Evolutionary conservation across 1,140 invertebrate genomes (phyloP), one percentile per base, ranked within the genome.

Genomic region (Orchestia grillus): DNA sequence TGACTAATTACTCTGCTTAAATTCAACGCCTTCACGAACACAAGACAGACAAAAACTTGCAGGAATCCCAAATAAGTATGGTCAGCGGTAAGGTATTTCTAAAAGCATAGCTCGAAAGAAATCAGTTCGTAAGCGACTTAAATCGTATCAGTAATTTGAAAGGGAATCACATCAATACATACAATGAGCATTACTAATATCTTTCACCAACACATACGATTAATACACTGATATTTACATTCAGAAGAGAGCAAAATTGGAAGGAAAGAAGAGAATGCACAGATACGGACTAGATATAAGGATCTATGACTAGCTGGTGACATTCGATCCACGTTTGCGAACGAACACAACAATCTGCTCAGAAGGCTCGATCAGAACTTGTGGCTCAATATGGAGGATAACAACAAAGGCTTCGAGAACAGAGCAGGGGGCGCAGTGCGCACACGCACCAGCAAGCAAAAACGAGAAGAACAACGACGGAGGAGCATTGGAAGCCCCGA

Each of bases 401-500:
- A 77, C 62, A 77, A 77, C 62, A 36, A 77, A 77, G 11, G 62
- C 62, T 77, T 36, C 62, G 28, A 77, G 62, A 77, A 77, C 1
- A 77, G 28, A 77, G 62, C 62, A 77, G 15, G 28, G 15, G 28
- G 88, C 88, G 36, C 41, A 11, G 88, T 42, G 41, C 41, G 41
- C 36, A 90, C 88, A 43, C 88, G n/a, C 88, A 90, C 42, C 41
- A 90, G 42, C 1, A n/a, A 90, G 62, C 62, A 77, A 77, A 77
- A 77, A 77, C 6, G 47, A 53, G 47, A 36, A 77, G 62, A 77
- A 77, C 62, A 77, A 77, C 62, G 62, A 77, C 41, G 15, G 41
- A 90, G 43, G 88, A 90, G 43, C 92, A 94, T 45, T 94, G 43
- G 92, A 94, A 94, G 92, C 92, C 23, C 45, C 19, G 92, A 44